Evolutionary conservation across 2,888 invertebrate genomes (phyloP).

Genomic region (Stramonita haemastoma): DNA sequence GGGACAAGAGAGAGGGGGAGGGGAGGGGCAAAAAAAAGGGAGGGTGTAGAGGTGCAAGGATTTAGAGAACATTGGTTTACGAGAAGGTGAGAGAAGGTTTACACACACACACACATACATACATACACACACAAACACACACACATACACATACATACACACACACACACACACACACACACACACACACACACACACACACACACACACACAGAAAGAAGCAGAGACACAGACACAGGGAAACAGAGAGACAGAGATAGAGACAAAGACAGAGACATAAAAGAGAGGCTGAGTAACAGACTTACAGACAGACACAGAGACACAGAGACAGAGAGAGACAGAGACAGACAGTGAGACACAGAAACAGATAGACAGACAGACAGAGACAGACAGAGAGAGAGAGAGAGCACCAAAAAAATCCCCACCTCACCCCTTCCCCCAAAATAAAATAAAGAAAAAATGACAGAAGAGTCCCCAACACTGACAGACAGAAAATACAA

Average conservation of each 20-base stretch:
- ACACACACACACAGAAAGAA: background rate
- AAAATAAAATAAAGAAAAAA: too few relatives aligned
- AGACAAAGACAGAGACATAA: background rate
- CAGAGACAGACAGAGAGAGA: too few relatives aligned
- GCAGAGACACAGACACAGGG: background rate
- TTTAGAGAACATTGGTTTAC: too few relatives aligned
- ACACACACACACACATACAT: background rate
- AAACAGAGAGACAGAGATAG: background rate
- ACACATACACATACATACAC: background rate
- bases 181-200: constrained; percentile 5
- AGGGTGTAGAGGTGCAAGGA: background rate
- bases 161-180: background rate
- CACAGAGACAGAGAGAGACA: background rate
- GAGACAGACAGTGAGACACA: background rate
- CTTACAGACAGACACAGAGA: background rate
- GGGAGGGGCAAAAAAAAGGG: background rate
- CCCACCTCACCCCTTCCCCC: too few relatives aligned
- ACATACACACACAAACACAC: background rate
- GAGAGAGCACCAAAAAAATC: too few relatives aligned
- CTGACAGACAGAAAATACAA: too few relatives aligned
- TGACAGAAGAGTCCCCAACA: too few relatives aligned
- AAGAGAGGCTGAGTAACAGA: background rate
- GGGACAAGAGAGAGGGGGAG: background rate
- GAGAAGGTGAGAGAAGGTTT: too few relatives aligned
- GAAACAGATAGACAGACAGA: too few relatives aligned